Evolutionary conservation across 2,113 vertebrate species (phyloP).

Genomic region (Myrmophylax atrothorax): DNA sequence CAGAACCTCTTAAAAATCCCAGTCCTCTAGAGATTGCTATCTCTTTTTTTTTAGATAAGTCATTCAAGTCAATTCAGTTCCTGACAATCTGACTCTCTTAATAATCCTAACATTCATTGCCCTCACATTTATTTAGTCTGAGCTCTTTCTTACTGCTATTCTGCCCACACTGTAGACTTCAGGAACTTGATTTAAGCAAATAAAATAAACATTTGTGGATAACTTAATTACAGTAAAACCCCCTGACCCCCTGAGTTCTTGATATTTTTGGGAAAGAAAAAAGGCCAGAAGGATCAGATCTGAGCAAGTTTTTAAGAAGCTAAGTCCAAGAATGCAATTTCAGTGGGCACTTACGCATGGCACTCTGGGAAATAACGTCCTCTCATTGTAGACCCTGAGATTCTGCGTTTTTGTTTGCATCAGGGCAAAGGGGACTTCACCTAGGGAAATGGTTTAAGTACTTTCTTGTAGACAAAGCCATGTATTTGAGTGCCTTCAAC

Average conservation of each 20-base stretch:
- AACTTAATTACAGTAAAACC: neutral
- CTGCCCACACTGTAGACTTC: neutral
- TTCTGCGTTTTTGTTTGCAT: neutral
- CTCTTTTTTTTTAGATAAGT: neutral
- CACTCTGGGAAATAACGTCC: neutral
- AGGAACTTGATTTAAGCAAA: neutral
- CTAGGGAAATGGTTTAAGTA: neutral
- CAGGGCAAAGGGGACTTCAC: neutral
- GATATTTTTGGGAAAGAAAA: neutral
- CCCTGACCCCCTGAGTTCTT: fast-evolving
- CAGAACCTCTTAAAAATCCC: neutral
- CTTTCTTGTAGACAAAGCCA: neutral
- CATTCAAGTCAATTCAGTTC: neutral
- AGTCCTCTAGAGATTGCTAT: neutral
- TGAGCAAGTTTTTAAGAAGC: neutral
- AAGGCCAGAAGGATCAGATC: neutral
- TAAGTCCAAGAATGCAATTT: neutral
- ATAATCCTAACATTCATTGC: neutral
- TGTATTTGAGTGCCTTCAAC: neutral
- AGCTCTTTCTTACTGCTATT: neutral
- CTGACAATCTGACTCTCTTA: neutral
- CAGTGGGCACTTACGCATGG: neutral
- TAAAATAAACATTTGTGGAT: neutral
- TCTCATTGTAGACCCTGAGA: neutral
- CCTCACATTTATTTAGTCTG: neutral